Conservation (phyloP, 2,888 invertebrate genomes). For the Eueremaeus valkanovi region DNA sequence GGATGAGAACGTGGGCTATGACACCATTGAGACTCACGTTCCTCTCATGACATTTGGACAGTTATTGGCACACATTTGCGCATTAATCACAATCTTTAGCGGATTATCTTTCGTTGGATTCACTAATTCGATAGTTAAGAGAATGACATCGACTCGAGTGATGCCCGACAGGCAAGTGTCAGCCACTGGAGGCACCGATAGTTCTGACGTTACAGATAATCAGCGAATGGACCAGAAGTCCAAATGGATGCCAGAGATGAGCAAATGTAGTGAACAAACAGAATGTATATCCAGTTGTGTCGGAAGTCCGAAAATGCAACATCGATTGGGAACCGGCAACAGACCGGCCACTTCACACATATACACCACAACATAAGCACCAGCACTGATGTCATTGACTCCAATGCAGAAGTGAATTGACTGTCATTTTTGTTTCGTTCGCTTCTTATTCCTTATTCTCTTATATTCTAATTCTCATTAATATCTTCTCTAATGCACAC, state of each 20-base stretch:
- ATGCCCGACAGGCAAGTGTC: not conserved
- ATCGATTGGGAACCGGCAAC: not conserved
- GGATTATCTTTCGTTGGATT: not conserved
- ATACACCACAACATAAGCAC: too few relatives aligned
- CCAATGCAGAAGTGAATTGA: too few relatives aligned
- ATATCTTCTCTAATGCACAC: too few relatives aligned
- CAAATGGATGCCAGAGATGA: not conserved
- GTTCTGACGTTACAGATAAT: not conserved
- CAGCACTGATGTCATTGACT: too few relatives aligned
- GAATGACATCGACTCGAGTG: not conserved
- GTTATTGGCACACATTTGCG: not conserved
- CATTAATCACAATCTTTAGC: not conserved
- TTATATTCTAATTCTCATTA: too few relatives aligned
- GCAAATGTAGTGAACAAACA: not conserved
- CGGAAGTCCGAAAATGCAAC: not conserved
- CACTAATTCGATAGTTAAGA: not conserved
- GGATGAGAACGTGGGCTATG: not conserved
- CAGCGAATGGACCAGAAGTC: not conserved
- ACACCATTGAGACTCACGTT: not conserved
- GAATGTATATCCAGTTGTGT: not conserved
- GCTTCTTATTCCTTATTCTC: too few relatives aligned
- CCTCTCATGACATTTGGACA: not conserved
- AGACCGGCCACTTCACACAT: not conserved
- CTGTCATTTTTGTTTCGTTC: too few relatives aligned
- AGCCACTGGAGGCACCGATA: not conserved